Percentiles rank a stretch among this genome's conserved stretches.
Conservation (phyloP, 2,888 invertebrate genomes). For the Trichogramma dendrolimi region DNA sequence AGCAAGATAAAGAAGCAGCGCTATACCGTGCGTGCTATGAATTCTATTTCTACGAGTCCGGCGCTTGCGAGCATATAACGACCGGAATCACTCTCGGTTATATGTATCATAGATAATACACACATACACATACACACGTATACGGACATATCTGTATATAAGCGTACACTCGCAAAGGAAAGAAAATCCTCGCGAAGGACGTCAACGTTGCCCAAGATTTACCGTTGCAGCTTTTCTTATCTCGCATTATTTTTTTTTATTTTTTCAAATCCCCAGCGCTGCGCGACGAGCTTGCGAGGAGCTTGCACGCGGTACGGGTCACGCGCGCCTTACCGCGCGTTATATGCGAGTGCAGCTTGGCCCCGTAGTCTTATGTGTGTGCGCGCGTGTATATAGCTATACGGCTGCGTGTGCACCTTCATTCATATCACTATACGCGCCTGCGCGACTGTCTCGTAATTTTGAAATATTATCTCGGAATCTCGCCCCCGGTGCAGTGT, state of each 20-base stretch:
- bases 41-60: constrained; percentile 7
- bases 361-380: no score
- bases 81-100: constrained; percentile 9
- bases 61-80: constrained; percentile 2
- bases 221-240: constrained; percentile 7
- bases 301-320: no score
- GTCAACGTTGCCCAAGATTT: constrained; percentile 23
- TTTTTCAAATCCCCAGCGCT: neutral
- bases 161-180: neutral
- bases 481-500: neutral
- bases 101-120: no score
- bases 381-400: no score
- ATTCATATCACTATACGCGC: constrained; percentile 18
- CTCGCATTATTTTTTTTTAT: neutral
- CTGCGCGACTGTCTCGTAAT: constrained; percentile 16
- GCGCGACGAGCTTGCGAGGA: neutral
- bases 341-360: no score
- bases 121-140: no score
- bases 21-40: constrained; percentile 15
- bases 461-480: constrained; percentile 16
- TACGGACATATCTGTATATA: neutral
- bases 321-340: no score
- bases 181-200: constrained; percentile 8
- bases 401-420: neutral
- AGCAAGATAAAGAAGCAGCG: constrained; percentile 15